These are phyloP conservation scores for Pemphigus obesinymphae DNA, from an alignment of 1,140 invertebrate genomes.

Conservation along the genomic window DNA sequence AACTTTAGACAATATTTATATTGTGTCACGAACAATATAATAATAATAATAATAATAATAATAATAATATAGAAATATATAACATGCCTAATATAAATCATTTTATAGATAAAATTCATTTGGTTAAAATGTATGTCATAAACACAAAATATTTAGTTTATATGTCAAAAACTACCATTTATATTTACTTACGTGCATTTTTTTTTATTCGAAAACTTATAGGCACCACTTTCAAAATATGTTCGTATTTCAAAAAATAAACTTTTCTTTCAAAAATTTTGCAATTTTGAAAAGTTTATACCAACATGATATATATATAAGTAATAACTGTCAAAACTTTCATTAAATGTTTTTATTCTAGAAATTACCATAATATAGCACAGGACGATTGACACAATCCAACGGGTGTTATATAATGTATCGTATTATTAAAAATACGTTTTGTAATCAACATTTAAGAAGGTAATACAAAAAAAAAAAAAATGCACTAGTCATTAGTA, in stretches of 20 bases:
- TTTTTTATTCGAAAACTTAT: constrained; percentile 11
- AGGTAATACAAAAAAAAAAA: background rate
- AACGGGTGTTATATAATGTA: background rate
- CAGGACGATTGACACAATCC: background rate
- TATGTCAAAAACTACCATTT: background rate
- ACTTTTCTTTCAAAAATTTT: background rate
- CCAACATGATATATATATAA: background rate
- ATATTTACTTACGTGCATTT: background rate
- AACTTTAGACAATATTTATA: no score
- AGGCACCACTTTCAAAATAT: background rate
- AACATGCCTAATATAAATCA: no score
- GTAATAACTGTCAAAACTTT: constrained; percentile 2
- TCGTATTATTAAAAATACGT: no score
- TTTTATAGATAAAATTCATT: background rate
- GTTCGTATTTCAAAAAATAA: background rate
- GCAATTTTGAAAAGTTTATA: background rate
- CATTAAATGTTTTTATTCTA: background rate
- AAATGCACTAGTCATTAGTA: background rate
- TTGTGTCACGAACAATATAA: no score
- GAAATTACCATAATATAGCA: background rate
- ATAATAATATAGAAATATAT: no score
- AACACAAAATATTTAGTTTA: background rate
- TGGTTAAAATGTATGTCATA: background rate
- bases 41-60: no score
- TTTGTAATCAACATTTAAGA: background rate